Base-by-base conservation (phyloP, 2,888 invertebrate genomes). In the Euzophera pinguis region DNA sequence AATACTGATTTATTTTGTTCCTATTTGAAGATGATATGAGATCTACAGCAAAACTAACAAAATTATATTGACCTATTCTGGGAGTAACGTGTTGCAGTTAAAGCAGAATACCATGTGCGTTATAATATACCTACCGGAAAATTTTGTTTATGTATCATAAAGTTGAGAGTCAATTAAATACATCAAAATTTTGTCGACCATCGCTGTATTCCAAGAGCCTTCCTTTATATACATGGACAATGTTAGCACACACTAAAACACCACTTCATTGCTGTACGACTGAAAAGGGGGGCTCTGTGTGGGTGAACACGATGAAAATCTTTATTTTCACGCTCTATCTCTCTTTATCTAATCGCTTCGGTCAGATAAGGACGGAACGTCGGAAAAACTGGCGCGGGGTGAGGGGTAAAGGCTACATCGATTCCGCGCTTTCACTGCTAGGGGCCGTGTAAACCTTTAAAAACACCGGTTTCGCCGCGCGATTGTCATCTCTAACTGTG, bases 281-380 rank as follows among this genome's bases (percentile, higher is more conserved):
- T 80, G 76, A 80, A 82, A 81, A 78, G 77, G 71, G 66, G 69
- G 58, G 69, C 35, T 14, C 12, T 74, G 88, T 89, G 89, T 88
- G 87, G 78, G 90, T 89, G 87, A 86, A 89, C 89, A 89, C 90
- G 90, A 89, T 90, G 90, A 90, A 90, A 90, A 90, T 90, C 90
- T 90, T 90, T 90, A 90, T 90, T 90, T 90, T 90, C 88, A 90
- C 89, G 89, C 89, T 90, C 85, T 90, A 90, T 90, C 90, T 90
- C 84, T 90, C 90, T 87, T 90, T 90, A 90, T 90, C 89, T 90
- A 90, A 90, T 90, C 89, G 85, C 84, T 67, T 67, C 77, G 78
- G 88, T 82, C 87, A 82, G 89, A 90, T 90, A 90, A 90, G 89
- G 90, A 90, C 88, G 81, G 89, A 88, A 77, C 81, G 81, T 84